These are phyloP conservation scores for Spheniscus mendiculus DNA, from an alignment of 2,113 vertebrate species.

Conservation along the genomic window DNA sequence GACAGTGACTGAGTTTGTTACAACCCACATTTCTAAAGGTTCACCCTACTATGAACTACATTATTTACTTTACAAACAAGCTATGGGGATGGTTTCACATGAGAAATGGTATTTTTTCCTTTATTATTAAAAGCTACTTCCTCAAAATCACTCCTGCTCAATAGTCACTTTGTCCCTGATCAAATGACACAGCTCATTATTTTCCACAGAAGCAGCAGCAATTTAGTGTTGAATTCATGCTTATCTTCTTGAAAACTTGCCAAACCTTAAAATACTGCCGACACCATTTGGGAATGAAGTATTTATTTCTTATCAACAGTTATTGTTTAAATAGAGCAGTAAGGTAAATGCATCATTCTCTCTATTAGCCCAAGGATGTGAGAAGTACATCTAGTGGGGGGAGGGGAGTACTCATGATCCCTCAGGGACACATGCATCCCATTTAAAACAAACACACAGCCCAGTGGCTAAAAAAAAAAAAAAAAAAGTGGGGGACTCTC, in stretches of 20 bases:
- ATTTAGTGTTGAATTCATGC: neutral
- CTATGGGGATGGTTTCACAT: neutral
- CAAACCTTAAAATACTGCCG: constrained; percentile 10
- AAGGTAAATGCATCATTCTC: neutral
- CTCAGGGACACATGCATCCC: neutral
- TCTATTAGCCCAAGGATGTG: neutral
- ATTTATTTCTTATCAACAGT: constrained; percentile 6
- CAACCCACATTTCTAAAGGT: neutral
- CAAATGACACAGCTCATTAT: constrained; percentile 17
- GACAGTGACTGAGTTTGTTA: neutral
- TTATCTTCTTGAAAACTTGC: neutral
- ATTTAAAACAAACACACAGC: neutral
- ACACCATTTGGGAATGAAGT: neutral
- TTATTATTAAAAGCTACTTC: neutral
- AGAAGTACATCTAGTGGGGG: neutral
- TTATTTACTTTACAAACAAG: neutral
- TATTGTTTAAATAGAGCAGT: constrained; percentile 23
- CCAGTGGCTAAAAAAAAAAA: neutral
- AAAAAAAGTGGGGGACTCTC: neutral
- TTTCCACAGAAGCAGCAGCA: neutral
- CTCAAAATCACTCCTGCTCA: neutral
- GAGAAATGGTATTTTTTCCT: neutral
- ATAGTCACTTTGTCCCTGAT: neutral
- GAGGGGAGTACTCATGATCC: neutral
- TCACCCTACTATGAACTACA: neutral